Conservation (phyloP, 23 tunicate genomes). For the Clavelina lepadiformis region DNA sequence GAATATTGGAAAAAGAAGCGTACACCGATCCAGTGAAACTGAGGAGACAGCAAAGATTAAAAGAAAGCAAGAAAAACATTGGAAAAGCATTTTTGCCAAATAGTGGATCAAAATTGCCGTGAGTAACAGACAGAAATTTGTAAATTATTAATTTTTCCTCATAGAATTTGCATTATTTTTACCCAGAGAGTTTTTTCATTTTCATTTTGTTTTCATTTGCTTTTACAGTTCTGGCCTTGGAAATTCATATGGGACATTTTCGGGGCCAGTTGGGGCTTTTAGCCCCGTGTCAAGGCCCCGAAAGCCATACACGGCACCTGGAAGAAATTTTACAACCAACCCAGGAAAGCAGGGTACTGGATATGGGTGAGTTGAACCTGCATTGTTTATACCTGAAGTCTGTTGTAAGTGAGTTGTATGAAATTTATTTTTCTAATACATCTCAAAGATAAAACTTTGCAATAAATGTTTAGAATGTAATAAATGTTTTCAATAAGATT, state of each 20-base stretch:
- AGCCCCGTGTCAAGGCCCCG: constrained; percentile 69
- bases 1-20: constrained; percentile 98
- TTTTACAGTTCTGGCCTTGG: constrained; percentile 69
- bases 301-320: constrained; percentile 79
- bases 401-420: too few relatives aligned
- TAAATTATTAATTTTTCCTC: neutral
- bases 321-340: constrained; percentile 81
- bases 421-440: too few relatives aligned
- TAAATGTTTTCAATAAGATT: too few relatives aligned
- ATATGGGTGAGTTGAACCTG: constrained; percentile 77
- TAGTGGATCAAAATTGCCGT: constrained; percentile 76
- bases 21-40: constrained; percentile 88
- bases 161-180: neutral
- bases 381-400: too few relatives aligned
- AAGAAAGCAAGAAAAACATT: constrained; percentile 83
- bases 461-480: too few relatives aligned
- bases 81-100: constrained; percentile 92
- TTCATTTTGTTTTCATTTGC: too few relatives aligned
- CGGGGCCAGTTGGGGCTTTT: constrained; percentile 80
- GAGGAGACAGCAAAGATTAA: constrained; percentile 71
- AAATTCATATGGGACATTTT: constrained; percentile 94
- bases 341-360: constrained; percentile 99
- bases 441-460: too few relatives aligned
- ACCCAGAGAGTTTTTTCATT: neutral
- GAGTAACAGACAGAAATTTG: constrained; percentile 1